Conservation (phyloP, 2,113 vertebrate species). For the Neolamprologus hecqui region DNA sequence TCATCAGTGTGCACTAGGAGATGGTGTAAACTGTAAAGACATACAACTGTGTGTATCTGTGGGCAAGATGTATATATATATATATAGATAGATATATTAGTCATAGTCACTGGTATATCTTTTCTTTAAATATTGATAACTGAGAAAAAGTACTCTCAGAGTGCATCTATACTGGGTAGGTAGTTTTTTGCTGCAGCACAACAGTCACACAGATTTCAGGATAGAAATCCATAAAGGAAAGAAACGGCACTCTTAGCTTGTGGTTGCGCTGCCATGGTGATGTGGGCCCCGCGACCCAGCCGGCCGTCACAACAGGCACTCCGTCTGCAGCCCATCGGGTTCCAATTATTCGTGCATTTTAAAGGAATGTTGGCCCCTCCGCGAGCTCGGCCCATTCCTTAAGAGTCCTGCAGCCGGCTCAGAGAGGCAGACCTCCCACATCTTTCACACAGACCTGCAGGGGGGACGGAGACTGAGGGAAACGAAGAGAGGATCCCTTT, state of each 20-base stretch:
- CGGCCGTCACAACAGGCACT: conserved; percentile 66
- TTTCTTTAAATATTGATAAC: background rate
- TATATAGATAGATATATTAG: background rate
- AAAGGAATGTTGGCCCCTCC: conserved; percentile 66
- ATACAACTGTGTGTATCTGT: background rate
- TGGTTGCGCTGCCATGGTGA: conserved; percentile 43
- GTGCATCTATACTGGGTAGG: background rate
- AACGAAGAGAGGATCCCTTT: conserved; percentile 12
- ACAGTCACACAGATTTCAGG: background rate
- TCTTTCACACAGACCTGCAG: conserved; percentile 37
- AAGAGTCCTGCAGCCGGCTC: conserved; percentile 34
- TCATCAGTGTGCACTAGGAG: background rate
- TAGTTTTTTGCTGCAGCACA: background rate
- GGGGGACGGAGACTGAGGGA: background rate
- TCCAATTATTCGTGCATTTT: conserved; percentile 71
- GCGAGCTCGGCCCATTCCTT: conserved; percentile 50
- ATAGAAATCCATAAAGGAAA: background rate
- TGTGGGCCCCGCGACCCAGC: conserved; percentile 25
- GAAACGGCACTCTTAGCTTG: conserved; percentile 26
- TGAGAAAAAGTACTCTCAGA: background rate
- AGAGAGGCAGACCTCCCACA: conserved; percentile 61
- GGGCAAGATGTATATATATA: background rate
- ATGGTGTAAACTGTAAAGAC: background rate
- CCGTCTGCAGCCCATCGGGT: conserved; percentile 61
- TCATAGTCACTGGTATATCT: background rate